Percentiles rank a stretch among this genome's conserved stretches.
These are phyloP conservation scores for Liparis tanakae DNA, from an alignment of 2,797 vertebrate genomes.

Conservation along the genomic window DNA sequence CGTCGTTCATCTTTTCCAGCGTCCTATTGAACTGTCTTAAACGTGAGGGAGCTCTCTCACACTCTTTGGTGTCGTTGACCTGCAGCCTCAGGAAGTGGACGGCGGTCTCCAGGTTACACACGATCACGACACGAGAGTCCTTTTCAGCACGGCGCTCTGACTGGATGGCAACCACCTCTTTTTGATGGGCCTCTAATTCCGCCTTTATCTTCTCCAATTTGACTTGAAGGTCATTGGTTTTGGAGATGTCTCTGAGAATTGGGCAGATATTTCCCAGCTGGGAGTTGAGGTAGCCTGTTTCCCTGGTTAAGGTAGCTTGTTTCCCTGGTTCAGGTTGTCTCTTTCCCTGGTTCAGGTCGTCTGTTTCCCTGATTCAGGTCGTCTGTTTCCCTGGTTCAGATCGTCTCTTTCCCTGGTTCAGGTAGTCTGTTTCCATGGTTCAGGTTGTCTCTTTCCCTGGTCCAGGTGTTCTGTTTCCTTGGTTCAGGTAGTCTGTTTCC, in stretches of 20 bases:
- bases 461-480: too few relatives aligned
- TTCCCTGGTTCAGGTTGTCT: too few relatives aligned
- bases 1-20: neutral
- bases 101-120: neutral
- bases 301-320: neutral
- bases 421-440: too few relatives aligned
- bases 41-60: neutral
- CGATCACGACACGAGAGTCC: neutral
- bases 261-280: neutral
- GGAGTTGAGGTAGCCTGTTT: neutral
- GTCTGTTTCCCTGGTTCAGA: too few relatives aligned
- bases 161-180: neutral
- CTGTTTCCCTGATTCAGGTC: too few relatives aligned
- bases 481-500: too few relatives aligned
- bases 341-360: too few relatives aligned
- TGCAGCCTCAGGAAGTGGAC: neutral
- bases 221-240: neutral
- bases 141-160: neutral
- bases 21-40: neutral
- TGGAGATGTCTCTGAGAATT: neutral
- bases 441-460: too few relatives aligned
- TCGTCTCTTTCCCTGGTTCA: too few relatives aligned
- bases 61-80: neutral
- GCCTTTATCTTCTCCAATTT: neutral
- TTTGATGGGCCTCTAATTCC: neutral